Percentiles rank a stretch among this genome's conserved stretches.
Conservation (phyloP, 2,797 vertebrate species). For the Avahi laniger region DNA sequence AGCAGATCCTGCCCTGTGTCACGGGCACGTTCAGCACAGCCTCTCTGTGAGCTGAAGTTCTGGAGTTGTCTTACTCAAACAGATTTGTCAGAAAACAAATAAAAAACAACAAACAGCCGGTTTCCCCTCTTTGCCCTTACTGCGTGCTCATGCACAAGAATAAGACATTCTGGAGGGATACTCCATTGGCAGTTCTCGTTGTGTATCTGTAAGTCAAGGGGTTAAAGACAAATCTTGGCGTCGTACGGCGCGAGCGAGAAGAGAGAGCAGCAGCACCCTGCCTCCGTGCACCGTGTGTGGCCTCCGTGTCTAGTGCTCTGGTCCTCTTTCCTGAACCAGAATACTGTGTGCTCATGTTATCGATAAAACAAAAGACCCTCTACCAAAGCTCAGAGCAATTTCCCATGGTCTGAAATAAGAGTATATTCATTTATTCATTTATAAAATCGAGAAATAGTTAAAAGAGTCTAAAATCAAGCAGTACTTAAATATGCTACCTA, state of each 20-base stretch:
- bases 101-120: neutral
- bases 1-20: neutral
- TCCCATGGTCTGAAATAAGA: neutral
- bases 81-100: constrained; percentile 44
- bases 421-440: neutral
- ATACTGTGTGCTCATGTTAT: accelerated
- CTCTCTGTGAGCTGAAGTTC: neutral
- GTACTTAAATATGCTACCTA: neutral
- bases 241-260: too few species aligned
- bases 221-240: neutral
- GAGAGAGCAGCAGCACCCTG: neutral
- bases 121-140: neutral
- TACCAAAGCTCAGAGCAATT: neutral
- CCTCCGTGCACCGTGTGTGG: accelerated
- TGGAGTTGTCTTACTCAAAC: neutral
- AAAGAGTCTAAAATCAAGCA: neutral
- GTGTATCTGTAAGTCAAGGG: too few species aligned
- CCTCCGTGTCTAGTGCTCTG: neutral
- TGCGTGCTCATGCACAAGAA: neutral
- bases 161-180: neutral
- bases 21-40: neutral
- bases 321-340: neutral
- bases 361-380: too few species aligned
- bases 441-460: neutral
- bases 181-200: too few species aligned